phyloP scores from a whole-genome alignment of 2,888 invertebrate genomes.

The Cotesia congregata region DNA sequence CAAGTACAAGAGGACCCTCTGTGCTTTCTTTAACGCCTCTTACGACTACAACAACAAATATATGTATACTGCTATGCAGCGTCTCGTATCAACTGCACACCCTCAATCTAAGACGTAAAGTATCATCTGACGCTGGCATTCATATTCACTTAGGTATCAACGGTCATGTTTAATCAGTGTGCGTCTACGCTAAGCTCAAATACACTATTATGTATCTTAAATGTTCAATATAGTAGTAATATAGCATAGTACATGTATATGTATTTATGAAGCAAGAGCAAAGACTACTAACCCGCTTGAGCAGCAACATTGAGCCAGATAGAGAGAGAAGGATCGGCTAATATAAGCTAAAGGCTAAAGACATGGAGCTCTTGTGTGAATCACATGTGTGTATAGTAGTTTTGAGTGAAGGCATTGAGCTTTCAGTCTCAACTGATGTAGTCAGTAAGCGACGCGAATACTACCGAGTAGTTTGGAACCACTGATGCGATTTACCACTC shows the following conservation, averaged over 20 bases:
- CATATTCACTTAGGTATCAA: conserved; percentile 48
- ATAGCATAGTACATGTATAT: not conserved
- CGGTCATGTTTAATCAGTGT: conserved; percentile 45
- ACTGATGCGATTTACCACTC: not conserved
- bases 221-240: not conserved
- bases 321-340: not conserved
- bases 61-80: conserved; percentile 26
- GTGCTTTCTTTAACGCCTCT: conserved; percentile 12
- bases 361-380: not conserved
- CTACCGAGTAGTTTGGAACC: conserved; percentile 14
- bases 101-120: conserved; percentile 33
- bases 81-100: conserved; percentile 14
- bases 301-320: conserved; percentile 7
- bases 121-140: conserved; percentile 28
- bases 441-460: conserved; percentile 19
- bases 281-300: conserved; percentile 42
- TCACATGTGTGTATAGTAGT: conserved; percentile 25
- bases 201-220: conserved; percentile 33
- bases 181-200: conserved; percentile 36
- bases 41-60: not conserved
- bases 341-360: not conserved
- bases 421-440: conserved; percentile 33
- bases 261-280: conserved; percentile 4
- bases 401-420: conserved; percentile 45
- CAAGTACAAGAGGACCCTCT: conserved; percentile 38